phyloP scores from a whole-genome alignment of 2,888 invertebrate genomes.

The Resseliella maxima region DNA sequence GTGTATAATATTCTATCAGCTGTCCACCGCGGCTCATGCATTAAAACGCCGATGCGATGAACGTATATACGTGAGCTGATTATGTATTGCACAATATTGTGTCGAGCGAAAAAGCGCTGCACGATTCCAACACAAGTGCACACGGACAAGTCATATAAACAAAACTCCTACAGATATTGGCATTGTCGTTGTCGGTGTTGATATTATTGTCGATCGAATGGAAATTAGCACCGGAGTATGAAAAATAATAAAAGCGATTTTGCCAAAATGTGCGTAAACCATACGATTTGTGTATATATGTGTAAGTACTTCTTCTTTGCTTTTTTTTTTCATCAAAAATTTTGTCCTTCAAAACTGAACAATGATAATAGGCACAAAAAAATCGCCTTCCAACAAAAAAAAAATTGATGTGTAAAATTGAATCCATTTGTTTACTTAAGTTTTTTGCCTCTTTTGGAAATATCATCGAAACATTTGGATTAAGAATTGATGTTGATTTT shows the following conservation, averaged over 20 bases:
- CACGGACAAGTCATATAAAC: neutral
- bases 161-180: neutral
- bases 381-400: neutral
- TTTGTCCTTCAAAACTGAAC: slow-evolving; percentile 16
- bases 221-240: neutral
- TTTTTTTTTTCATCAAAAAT: neutral
- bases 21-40: neutral
- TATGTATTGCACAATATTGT: neutral
- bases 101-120: neutral
- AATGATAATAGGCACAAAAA: slow-evolving; percentile 39
- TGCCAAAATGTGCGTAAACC: slow-evolving; percentile 40
- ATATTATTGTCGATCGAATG: neutral
- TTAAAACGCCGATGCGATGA: neutral
- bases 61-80: neutral
- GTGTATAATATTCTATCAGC: slow-evolving; percentile 1
- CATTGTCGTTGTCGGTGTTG: too few species aligned
- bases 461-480: neutral
- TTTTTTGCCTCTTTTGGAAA: neutral
- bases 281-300: neutral
- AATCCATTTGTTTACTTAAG: neutral
- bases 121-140: neutral
- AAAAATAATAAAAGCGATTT: neutral
- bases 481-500: neutral
- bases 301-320: neutral
- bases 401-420: neutral